Conservation (phyloP, 2,797 vertebrate species). For the Avahi laniger region DNA sequence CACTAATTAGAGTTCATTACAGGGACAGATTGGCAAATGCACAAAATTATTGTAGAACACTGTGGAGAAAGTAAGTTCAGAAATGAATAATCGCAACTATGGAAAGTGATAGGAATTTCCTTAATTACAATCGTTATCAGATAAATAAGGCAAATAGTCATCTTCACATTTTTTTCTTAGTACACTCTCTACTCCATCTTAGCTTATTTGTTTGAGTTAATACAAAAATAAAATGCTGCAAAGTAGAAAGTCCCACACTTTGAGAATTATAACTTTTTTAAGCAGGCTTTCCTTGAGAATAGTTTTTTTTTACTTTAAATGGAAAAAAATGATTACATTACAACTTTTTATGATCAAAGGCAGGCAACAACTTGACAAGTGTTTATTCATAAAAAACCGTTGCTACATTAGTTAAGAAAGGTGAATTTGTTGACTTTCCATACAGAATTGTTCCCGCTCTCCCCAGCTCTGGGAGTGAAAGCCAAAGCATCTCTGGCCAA, state of each 20-base stretch:
- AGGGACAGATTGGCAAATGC: not conserved
- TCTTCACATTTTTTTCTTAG: not conserved
- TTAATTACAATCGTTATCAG: not conserved
- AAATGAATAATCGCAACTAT: conserved; percentile 2
- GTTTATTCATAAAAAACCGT: not conserved
- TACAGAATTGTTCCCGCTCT: not conserved
- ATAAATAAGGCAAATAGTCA: not conserved
- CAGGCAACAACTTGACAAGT: not conserved
- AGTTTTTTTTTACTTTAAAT: not conserved
- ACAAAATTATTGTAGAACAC: not conserved
- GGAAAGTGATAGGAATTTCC: not conserved
- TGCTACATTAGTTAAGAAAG: not conserved
- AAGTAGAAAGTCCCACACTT: not conserved
- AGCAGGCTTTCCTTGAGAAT: not conserved
- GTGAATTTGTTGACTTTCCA: not conserved
- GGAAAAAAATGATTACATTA: not conserved
- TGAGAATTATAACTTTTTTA: not conserved
- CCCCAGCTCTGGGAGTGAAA: not conserved
- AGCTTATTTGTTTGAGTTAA: not conserved
- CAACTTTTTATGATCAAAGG: not conserved
- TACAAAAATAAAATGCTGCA: not conserved
- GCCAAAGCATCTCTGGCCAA: not conserved
- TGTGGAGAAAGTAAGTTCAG: not conserved
- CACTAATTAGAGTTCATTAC: not conserved
- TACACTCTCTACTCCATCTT: not conserved